A percentile compares a stretch with the other conserved stretches of the same genome.
Conservation (phyloP, 2,113 vertebrate species). For the Proterorhinus semilunaris region DNA sequence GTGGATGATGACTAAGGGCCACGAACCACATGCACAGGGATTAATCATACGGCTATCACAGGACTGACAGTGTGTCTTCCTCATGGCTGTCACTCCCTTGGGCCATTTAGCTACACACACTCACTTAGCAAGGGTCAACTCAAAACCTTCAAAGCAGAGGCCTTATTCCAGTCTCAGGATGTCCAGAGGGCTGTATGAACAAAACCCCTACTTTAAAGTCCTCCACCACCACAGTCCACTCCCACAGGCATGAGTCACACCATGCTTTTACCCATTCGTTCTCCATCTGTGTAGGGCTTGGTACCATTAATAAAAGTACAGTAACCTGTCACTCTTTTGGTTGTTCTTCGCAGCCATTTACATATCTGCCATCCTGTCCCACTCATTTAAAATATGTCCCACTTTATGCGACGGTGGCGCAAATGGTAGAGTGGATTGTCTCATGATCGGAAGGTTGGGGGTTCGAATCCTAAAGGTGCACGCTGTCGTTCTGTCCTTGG, state of each 20-base stretch:
- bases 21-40: slow-evolving; percentile 81
- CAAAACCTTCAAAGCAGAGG: slow-evolving; percentile 12
- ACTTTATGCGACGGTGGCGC: no score
- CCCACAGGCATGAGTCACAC: slow-evolving; percentile 26
- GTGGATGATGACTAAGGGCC: slow-evolving; percentile 81
- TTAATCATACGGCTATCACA: slow-evolving; percentile 89
- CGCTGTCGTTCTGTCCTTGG: no score
- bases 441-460: no score
- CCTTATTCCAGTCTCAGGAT: not conserved
- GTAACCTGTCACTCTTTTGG: no score
- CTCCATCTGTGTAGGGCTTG: not conserved
- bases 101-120: slow-evolving; percentile 20
- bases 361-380: no score
- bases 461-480: no score
- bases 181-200: slow-evolving; percentile 18
- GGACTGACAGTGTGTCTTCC: slow-evolving; percentile 78
- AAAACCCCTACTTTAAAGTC: slow-evolving; percentile 22
- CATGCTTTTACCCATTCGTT: not conserved
- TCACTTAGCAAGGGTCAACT: slow-evolving; percentile 15
- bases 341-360: no score
- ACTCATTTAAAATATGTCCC: no score
- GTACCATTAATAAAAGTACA: no score
- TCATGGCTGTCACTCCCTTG: slow-evolving; percentile 39
- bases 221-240: slow-evolving; percentile 14
- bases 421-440: no score